A percentile compares a stretch with the other conserved stretches of the same genome.
These are phyloP conservation scores for Myanophis thanlyinensis DNA, from an alignment of 2,113 vertebrate genomes.

Conservation along the genomic window DNA sequence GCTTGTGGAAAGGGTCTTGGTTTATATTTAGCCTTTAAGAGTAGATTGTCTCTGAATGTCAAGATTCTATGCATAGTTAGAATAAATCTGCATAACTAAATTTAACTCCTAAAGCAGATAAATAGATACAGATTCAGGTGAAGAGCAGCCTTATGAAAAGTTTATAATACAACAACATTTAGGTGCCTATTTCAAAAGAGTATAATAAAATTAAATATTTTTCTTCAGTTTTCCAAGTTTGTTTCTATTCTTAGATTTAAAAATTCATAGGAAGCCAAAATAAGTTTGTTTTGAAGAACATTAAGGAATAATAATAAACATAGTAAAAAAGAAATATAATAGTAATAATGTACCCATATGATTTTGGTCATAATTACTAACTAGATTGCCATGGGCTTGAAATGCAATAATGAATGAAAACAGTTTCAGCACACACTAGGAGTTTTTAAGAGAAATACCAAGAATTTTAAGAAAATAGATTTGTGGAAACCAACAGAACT, in stretches of 20 bases:
- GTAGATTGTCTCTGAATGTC: neutral
- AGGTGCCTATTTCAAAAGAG: neutral
- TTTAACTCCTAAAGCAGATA: neutral
- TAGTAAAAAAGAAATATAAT: neutral
- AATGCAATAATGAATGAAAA: neutral
- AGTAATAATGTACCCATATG: neutral
- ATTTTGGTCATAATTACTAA: neutral
- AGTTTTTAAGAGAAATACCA: neutral
- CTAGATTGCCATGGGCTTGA: neutral
- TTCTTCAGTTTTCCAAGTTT: neutral
- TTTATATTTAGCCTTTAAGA: neutral
- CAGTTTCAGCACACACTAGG: neutral
- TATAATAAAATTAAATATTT: neutral
- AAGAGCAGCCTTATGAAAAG: neutral
- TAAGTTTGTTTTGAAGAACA: neutral
- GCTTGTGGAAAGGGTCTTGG: neutral
- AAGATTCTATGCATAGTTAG: neutral
- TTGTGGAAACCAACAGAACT: neutral
- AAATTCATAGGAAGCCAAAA: neutral
- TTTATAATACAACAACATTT: neutral
- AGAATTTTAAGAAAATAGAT: neutral
- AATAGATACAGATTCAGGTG: neutral
- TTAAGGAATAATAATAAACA: neutral
- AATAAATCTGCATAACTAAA: neutral
- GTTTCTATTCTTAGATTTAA: neutral